Evolutionary conservation across 2,113 vertebrate genomes (phyloP).

Genomic region (Alosa alosa): DNA sequence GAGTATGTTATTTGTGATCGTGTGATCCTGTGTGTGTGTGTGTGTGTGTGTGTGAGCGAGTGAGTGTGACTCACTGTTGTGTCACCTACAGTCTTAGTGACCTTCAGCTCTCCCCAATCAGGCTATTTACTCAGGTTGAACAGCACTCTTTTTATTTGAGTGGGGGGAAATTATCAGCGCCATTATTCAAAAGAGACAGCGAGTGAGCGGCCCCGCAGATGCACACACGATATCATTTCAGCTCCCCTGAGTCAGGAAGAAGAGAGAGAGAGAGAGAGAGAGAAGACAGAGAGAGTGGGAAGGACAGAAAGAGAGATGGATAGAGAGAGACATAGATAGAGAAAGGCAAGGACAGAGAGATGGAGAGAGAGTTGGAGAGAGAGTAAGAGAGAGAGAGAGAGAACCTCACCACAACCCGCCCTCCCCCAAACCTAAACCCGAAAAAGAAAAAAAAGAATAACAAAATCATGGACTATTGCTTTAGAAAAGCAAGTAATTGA

Average conservation of each 20-base stretch:
- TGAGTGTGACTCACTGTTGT: constrained; percentile 50
- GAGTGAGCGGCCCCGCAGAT: constrained; percentile 35
- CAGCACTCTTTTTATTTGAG: constrained; percentile 52
- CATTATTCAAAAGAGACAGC: constrained; percentile 48
- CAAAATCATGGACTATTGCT: constrained; percentile 55
- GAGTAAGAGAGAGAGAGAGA: neutral
- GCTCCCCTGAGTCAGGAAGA: constrained; percentile 48
- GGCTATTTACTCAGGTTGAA: constrained; percentile 52
- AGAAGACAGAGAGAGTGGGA: neutral
- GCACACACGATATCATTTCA: constrained; percentile 45
- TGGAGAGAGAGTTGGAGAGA: neutral
- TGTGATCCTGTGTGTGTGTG: constrained; percentile 14
- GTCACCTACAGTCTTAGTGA: constrained; percentile 50
- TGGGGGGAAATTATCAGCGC: constrained; percentile 44
- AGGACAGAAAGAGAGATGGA: neutral
- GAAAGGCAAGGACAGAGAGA: neutral
- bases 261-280: constrained; percentile 1
- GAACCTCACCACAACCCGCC: neutral
- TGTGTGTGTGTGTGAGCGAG: constrained; percentile 11
- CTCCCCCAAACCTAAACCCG: neutral
- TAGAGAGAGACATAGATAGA: neutral
- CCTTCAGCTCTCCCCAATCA: constrained; percentile 53
- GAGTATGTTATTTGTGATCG: neutral
- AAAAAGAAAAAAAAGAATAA: constrained; percentile 39
- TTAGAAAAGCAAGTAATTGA: constrained; percentile 53